These are phyloP conservation scores for Apodemus speciosus DNA, from an alignment of 2,113 vertebrate genomes.

Conservation along the genomic window DNA sequence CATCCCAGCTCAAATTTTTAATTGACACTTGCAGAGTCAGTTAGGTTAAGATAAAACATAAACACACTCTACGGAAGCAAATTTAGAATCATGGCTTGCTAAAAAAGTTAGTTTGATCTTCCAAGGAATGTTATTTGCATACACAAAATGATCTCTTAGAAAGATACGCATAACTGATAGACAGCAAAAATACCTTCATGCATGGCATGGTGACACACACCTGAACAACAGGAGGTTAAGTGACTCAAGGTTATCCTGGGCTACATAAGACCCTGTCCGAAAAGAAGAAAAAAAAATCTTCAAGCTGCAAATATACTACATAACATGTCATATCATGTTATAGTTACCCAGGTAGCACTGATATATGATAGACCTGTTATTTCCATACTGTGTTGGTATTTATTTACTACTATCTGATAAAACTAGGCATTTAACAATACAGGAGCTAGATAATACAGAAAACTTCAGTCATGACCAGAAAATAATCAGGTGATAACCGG, in stretches of 20 bases:
- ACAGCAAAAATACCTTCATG: background rate
- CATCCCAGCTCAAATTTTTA: background rate
- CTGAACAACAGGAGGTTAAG: background rate
- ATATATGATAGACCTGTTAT: background rate
- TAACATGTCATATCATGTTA: background rate
- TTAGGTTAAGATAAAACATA: background rate
- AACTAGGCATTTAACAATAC: background rate
- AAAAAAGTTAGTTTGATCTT: constrained; percentile 21
- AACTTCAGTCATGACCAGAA: background rate
- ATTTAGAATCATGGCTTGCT: background rate
- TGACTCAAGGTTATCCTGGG: background rate
- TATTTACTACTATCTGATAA: background rate
- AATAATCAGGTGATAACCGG: background rate
- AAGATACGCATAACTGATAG: constrained; percentile 13
- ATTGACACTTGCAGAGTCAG: background rate
- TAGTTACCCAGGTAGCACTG: background rate
- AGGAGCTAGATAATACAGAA: background rate
- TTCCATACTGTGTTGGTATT: background rate
- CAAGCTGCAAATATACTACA: background rate
- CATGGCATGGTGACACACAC: background rate
- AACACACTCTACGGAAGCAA: background rate
- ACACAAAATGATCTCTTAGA: background rate
- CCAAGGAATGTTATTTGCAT: background rate
- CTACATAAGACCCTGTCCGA: background rate
- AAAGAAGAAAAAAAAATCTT: background rate